These are phyloP conservation scores for Steinernema carpocapsae DNA, from an alignment of 2,888 invertebrate species.

Conservation along the genomic window DNA sequence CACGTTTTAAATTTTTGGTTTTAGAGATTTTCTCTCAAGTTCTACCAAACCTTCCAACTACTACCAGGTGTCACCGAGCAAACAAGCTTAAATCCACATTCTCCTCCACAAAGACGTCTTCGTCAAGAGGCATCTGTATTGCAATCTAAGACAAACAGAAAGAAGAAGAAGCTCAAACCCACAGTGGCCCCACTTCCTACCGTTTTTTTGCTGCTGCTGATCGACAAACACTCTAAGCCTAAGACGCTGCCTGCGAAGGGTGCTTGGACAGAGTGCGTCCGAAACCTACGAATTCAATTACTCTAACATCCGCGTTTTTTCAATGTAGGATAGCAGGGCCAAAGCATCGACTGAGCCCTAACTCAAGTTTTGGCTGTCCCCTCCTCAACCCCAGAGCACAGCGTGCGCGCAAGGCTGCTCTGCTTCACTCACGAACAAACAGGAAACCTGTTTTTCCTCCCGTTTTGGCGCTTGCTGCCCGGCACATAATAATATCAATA, in stretches of 20 bases:
- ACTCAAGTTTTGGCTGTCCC: too few species aligned
- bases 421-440: not conserved
- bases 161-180: too few species aligned
- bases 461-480: conserved; percentile 1
- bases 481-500: conserved; percentile 30
- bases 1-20: too few species aligned
- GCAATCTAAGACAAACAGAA: conserved; percentile 14
- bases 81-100: too few species aligned
- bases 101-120: conserved; percentile 7
- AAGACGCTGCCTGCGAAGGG: not conserved
- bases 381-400: not conserved
- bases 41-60: not conserved
- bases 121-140: conserved; percentile 12
- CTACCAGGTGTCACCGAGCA: conserved; percentile 17
- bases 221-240: conserved; percentile 2
- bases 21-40: too few species aligned
- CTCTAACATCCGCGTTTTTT: not conserved
- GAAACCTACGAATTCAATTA: conserved; percentile 23
- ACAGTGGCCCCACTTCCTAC: too few species aligned
- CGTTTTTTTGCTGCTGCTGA: not conserved
- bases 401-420: not conserved
- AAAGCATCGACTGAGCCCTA: too few species aligned
- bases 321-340: too few species aligned
- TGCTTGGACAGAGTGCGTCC: too few species aligned
- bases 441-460: conserved; percentile 23